Base-by-base conservation (phyloP, 2,113 vertebrate genomes). In the Crotophaga sulcirostris region DNA sequence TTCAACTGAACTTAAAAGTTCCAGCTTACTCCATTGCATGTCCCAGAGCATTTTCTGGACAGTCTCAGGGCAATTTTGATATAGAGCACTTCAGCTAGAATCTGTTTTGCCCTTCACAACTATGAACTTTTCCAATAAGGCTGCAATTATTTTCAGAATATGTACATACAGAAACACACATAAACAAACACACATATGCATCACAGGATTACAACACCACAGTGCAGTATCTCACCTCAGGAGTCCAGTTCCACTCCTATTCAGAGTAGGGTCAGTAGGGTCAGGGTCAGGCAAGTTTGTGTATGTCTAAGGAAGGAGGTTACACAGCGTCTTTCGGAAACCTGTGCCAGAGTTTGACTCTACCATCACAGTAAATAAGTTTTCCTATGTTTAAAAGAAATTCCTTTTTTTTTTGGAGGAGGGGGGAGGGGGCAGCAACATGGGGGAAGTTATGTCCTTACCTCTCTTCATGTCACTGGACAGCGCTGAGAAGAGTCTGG, bases 1-100 rank as follows among this genome's bases (percentile, higher is more conserved):
- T 94, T 93, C 28, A 94, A 76, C 58, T 60, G 68, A 92, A 87
- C 31, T 60, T 87, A 47, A 66, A 96, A 90, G 63, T 87, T 91
- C 8, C 36, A 78, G 7, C 90, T 95, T 79, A 60, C 16, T 76
- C 52, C 21, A 16, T 59, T 67, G 26, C 16, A 21, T 54, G 23
- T 42, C 44, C n/a, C 54, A 73, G 24, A 29, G 29, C 2, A 4
- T 55, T 73, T 87, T 4, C 40, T 78, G 29, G 29, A 67, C n/a
- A 36, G n/a, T 91, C 25, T 58, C 67, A 92, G 10, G 26, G 31
- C 20, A 64, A 26, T 63, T 95, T 88, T 87, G 55, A 19, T 58
- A 75, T 6, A 25, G 1, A 40, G 15, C 16, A 34, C 11, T 40
- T 86, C 38, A 81, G 10, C 3, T 13, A 52, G 23, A 54, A 56